Evolutionary conservation across 1,140 invertebrate species (phyloP).

Genomic region (Calliopsis andreniformis): DNA sequence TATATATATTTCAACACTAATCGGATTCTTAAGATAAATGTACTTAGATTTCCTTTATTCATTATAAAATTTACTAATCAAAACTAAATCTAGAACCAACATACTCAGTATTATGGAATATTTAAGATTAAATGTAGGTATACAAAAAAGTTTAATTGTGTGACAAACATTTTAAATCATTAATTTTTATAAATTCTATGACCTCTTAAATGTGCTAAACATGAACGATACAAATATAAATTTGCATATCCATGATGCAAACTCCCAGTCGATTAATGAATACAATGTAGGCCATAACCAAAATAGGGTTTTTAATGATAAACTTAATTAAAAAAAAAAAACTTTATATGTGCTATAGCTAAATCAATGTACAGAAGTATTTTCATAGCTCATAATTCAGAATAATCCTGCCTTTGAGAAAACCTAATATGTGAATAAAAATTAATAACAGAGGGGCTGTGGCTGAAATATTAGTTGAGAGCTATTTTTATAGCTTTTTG

Average conservation of each 20-base stretch:
- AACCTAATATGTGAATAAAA: conserved; percentile 74
- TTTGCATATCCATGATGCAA: conserved; percentile 52
- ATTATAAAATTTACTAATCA: conserved; percentile 18
- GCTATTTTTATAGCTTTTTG: conserved; percentile 82
- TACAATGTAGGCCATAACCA: conserved; percentile 43
- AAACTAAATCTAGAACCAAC: conserved; percentile 33
- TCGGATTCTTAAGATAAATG: conserved; percentile 23
- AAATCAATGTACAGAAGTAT: conserved; percentile 74
- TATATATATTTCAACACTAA: conserved; percentile 37
- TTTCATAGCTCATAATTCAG: conserved; percentile 72
- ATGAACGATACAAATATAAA: conserved; percentile 33
- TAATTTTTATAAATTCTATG: conserved; percentile 52
- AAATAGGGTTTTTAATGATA: conserved; percentile 50
- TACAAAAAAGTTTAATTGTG: conserved; percentile 36
- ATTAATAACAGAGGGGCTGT: conserved; percentile 79
- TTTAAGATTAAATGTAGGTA: conserved; percentile 29
- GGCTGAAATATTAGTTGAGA: conserved; percentile 76
- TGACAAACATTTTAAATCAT: conserved; percentile 32
- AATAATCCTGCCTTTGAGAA: conserved; percentile 79
- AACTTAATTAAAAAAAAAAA: conserved; percentile 46
- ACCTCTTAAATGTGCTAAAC: conserved; percentile 35
- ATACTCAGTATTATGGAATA: conserved; percentile 57
- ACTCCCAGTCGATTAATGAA: conserved; percentile 39
- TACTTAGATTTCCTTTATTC: conserved; percentile 23
- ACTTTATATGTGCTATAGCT: conserved; percentile 70